Evolutionary conservation across 2,888 invertebrate genomes (phyloP), one percentile per base, ranked within the genome.

Genomic region (Cataglyphis livida): DNA sequence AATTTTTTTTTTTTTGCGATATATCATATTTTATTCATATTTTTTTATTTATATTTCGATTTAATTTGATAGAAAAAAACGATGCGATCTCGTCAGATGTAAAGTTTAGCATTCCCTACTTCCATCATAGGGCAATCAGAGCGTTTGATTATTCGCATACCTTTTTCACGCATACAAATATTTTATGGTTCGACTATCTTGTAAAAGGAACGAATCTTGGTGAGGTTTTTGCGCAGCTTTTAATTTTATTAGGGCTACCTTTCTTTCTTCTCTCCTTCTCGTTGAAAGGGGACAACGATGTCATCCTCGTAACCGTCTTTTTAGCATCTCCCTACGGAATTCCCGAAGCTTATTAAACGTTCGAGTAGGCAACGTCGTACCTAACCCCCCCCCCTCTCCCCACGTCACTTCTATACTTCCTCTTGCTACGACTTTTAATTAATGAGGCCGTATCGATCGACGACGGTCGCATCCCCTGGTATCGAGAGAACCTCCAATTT

Each of bases 311-410:
- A 62, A 51, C 59, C 76, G 68, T 21, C 68, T 78, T 78, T 82
- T 82, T 64, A 76, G 74, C 76, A 38, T 65, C 66, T 82, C 61
- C 61, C 76, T 59, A n/a, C 38, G 76, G 65, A 79, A 79, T 79
- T 79, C 44, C 54, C 64, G 70, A 65, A 83, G 83, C 79, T 84
- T 84, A 81, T 84, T 81, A 84, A 81, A 84, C 62, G 81, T 81
- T 81, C 62, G 68, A 84, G 81, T 81, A 73, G 74, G 48, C 66
- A 81, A 74, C 81, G 61, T 38, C 66, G 66, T 81, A 68, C 48
- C 75, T 44, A 65, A 68, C 41, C 68, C 32, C 44, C 41, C 68
- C 32, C 44, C 41, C 68, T n/a, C 44, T 32, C 68, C 32, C 44
- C 57, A 57, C 35, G 59, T 38, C 41, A 51, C 41, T 15, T 3